Percentiles rank a stretch among this genome's conserved stretches.
Conservation (phyloP, 2,797 vertebrate genomes). For the Platalea minor region DNA sequence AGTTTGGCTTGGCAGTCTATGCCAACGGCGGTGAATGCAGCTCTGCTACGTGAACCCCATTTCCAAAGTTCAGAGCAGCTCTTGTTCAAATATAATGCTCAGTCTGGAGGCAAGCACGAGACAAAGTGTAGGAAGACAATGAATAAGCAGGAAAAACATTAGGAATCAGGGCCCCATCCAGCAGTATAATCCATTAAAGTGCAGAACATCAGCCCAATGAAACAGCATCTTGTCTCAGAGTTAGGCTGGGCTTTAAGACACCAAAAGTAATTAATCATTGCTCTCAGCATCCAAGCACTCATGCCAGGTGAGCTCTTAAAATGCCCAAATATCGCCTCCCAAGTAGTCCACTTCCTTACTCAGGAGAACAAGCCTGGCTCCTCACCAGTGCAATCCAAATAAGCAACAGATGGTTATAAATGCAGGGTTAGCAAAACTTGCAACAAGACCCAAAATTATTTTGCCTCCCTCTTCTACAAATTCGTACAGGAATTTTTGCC, state of each 20-base stretch:
- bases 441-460: background rate
- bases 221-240: background rate
- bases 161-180: background rate
- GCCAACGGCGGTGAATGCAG: rapidly evolving
- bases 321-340: background rate
- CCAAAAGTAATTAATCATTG: background rate
- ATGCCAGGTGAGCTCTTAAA: background rate
- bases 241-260: background rate
- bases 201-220: background rate
- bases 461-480: background rate
- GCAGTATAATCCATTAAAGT: background rate
- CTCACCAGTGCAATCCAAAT: background rate
- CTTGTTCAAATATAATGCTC: background rate
- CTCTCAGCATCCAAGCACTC: background rate
- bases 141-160: background rate
- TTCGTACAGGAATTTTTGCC: background rate
- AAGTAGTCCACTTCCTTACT: background rate
- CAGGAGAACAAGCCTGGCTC: background rate
- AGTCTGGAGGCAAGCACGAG: background rate
- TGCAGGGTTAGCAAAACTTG: background rate
- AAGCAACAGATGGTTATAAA: background rate
- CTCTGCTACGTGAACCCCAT: background rate
- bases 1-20: background rate
- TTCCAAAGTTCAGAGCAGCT: background rate
- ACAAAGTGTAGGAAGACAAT: background rate